Conservation (phyloP, 2,113 vertebrate genomes). For the Misgurnus mizolepis region DNA sequence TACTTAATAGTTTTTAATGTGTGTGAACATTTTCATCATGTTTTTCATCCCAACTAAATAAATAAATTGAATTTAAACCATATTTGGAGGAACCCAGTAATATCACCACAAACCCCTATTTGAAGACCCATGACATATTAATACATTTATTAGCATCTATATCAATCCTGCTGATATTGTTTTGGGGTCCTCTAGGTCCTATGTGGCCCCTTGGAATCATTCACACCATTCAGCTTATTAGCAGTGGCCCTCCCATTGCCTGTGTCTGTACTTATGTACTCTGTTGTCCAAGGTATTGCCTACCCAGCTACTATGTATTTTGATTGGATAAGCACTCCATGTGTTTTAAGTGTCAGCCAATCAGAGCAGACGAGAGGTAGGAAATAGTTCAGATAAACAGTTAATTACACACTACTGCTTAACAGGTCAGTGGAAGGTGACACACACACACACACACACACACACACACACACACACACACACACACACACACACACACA, state of each 20-base stretch:
- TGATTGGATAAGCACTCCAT: conserved; percentile 61
- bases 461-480: conserved; percentile 35
- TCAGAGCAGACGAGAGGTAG: conserved; percentile 55
- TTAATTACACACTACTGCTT: conserved; percentile 67
- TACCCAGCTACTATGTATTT: conserved; percentile 63
- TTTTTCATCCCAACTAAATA: too few relatives aligned
- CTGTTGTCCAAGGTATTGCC: conserved; percentile 25
- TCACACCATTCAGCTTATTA: too few relatives aligned
- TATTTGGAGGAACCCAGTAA: too few relatives aligned
- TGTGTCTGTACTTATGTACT: neutral
- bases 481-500: conserved; percentile 34
- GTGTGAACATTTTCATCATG: too few relatives aligned
- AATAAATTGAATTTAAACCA: too few relatives aligned
- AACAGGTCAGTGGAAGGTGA: conserved; percentile 63
- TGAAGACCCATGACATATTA: too few relatives aligned
- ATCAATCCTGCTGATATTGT: too few relatives aligned
- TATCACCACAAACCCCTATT: too few relatives aligned
- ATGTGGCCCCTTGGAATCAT: too few relatives aligned
- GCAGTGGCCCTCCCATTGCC: neutral
- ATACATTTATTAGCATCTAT: too few relatives aligned
- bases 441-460: conserved; percentile 30
- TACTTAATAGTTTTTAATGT: too few relatives aligned
- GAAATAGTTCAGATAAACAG: conserved; percentile 64
- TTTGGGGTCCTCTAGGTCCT: too few relatives aligned
- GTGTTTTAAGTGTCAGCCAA: conserved; percentile 61